Evolutionary conservation across 2,888 invertebrate genomes (phyloP).

Genomic region (Oligia latruncula): DNA sequence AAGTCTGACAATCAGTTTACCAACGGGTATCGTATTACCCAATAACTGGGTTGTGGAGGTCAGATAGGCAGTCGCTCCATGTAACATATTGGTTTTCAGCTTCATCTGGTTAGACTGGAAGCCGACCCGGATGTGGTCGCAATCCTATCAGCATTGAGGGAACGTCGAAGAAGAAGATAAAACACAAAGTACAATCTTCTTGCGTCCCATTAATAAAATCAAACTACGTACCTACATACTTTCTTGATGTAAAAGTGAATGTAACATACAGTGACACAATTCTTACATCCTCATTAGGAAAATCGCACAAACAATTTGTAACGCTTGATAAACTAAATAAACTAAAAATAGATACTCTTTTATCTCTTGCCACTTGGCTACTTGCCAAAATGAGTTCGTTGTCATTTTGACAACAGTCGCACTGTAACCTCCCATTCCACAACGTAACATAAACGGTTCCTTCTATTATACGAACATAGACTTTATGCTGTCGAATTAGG

Average conservation of each 20-base stretch:
- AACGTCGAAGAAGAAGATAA: background rate
- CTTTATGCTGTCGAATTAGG: background rate
- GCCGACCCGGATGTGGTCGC: background rate
- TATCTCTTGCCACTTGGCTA: constrained; percentile 63
- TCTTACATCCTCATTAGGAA: constrained; percentile 20
- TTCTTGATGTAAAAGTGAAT: background rate
- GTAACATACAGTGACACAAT: constrained; percentile 18
- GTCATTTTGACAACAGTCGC: constrained; percentile 70
- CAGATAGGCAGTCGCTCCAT: background rate
- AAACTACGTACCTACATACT: no score
- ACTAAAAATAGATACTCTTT: constrained; percentile 50
- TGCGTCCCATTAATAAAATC: background rate
- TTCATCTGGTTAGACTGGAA: background rate
- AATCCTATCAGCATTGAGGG: background rate
- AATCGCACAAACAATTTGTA: constrained; percentile 35
- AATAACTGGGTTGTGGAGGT: background rate
- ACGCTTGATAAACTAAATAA: constrained; percentile 32
- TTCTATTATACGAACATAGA: constrained; percentile 17
- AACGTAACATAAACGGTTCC: constrained; percentile 6
- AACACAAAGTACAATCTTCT: background rate
- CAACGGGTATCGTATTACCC: background rate
- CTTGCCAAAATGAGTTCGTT: constrained; percentile 70
- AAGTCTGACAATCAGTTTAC: background rate
- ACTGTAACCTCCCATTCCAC: background rate
- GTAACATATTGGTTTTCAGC: background rate